Conservation (phyloP, 2,888 invertebrate species). For the Halocaridina rubra region DNA sequence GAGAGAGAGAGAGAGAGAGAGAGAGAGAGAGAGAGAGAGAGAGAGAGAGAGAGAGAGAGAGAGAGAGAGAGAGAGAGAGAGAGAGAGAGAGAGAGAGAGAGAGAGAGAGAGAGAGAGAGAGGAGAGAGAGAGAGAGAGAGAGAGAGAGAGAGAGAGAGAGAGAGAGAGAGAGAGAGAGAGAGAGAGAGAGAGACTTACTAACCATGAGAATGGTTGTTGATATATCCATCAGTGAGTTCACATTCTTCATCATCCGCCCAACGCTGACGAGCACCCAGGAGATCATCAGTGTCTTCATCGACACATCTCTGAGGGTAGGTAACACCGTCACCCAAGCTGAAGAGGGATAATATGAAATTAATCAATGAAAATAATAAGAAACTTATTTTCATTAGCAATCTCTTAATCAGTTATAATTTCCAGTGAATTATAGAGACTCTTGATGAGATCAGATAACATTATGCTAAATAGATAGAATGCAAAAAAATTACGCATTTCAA, state of each 20-base stretch:
- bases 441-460: no score
- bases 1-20: background rate
- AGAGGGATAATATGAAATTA: no score
- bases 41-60: background rate
- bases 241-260: slow-evolving; percentile 56
- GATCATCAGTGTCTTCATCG: slow-evolving; percentile 63
- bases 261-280: slow-evolving; percentile 53
- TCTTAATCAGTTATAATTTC: no score
- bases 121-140: background rate
- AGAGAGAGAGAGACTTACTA: slow-evolving; percentile 9
- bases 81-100: background rate
- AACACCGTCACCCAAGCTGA: slow-evolving; percentile 61
- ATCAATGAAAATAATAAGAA: no score
- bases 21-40: background rate
- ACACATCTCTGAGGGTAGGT: slow-evolving; percentile 63
- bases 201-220: slow-evolving; percentile 37
- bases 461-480: no score
- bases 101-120: background rate
- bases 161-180: background rate
- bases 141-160: background rate
- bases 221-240: slow-evolving; percentile 32
- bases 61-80: slow-evolving; percentile 17
- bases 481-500: no score
- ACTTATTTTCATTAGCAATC: no score
- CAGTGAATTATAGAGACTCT: no score